These are phyloP conservation scores for Trachops cirrhosus DNA, from an alignment of 2,797 vertebrate genomes.

Conservation along the genomic window DNA sequence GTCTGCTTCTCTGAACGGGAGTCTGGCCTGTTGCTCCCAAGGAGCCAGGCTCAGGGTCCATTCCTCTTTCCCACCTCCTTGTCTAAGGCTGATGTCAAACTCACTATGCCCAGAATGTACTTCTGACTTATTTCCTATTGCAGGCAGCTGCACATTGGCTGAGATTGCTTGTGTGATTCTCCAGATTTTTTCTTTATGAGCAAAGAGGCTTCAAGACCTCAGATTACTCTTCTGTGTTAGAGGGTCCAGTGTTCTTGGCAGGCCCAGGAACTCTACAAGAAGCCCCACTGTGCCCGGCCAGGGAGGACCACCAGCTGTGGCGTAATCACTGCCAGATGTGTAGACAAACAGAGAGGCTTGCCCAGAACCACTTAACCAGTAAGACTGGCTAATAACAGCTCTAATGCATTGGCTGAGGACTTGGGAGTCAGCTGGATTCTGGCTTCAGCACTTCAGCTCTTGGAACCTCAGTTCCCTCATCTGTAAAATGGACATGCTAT, in stretches of 20 bases:
- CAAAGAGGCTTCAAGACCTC: background rate
- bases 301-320: background rate
- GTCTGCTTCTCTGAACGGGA: background rate
- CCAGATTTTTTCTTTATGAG: background rate
- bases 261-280: background rate
- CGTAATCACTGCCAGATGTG: fast-evolving
- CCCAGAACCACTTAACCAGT: background rate
- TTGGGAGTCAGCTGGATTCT: background rate
- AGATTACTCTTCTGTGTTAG: background rate
- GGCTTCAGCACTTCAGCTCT: background rate
- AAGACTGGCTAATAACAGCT: background rate
- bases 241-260: background rate
- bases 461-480: background rate
- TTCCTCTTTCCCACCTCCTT: background rate
- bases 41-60: background rate
- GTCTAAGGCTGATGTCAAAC: background rate
- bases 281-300: background rate
- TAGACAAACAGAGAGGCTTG: background rate
- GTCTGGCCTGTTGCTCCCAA: background rate
- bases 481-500: background rate
- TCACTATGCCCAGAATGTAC: background rate
- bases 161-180: background rate
- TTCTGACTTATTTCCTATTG: background rate
- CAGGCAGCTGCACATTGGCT: background rate
- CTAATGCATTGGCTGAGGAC: background rate